These are phyloP conservation scores for Cephus runcator DNA, from an alignment of 2,888 invertebrate species.

Conservation along the genomic window DNA sequence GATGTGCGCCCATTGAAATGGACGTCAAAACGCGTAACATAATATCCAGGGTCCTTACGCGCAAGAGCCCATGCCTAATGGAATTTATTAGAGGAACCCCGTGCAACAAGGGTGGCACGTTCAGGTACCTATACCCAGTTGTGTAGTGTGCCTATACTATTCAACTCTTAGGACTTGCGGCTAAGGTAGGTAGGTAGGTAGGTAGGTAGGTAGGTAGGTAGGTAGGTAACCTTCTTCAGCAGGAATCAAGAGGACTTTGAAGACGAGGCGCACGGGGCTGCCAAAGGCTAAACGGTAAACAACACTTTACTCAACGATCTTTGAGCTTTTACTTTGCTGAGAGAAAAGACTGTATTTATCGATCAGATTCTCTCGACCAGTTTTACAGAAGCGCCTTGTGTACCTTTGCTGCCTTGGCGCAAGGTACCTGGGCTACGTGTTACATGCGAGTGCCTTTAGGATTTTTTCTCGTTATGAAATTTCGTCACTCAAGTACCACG, in stretches of 20 bases:
- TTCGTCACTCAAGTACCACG: slow-evolving; percentile 22
- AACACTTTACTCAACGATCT: no score
- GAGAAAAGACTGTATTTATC: no score
- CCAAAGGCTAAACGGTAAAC: not conserved
- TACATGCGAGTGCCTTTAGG: no score
- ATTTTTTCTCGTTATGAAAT: slow-evolving; percentile 26
- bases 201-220: not conserved
- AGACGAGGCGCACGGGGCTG: not conserved
- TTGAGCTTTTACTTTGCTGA: no score
- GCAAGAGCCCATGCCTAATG: slow-evolving; percentile 62
- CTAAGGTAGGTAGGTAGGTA: not conserved
- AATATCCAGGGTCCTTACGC: slow-evolving; percentile 54
- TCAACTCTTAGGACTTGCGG: slow-evolving; percentile 1
- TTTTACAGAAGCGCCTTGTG: no score
- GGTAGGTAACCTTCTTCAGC: slow-evolving; percentile 15
- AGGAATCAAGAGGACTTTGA: slow-evolving; percentile 30
- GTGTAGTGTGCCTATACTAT: slow-evolving; percentile 6
- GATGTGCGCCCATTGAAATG: slow-evolving; percentile 54
- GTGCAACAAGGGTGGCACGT: no score
- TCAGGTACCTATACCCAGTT: no score
- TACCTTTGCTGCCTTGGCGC: no score
- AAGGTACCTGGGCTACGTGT: no score
- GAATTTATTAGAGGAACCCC: slow-evolving; percentile 60
- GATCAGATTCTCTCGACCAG: no score
- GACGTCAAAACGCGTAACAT: slow-evolving; percentile 57